Evolutionary conservation across 1,140 invertebrate species (phyloP).

Genomic region (Monomorium pharaonis): DNA sequence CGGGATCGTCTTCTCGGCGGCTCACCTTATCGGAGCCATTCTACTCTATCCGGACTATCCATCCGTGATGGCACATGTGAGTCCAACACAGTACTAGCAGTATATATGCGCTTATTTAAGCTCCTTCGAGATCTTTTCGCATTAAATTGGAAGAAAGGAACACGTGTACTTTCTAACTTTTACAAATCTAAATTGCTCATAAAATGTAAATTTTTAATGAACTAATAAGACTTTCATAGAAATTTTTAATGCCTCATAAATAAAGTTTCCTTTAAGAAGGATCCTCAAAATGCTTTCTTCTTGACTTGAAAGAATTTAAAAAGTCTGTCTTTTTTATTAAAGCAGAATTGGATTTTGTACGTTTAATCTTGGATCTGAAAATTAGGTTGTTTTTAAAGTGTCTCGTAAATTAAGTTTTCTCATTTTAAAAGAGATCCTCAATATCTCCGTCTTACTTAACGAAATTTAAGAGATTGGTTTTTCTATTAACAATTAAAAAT

Average conservation of each 20-base stretch:
- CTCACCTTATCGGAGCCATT: constrained; percentile 87
- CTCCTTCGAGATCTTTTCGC: not conserved
- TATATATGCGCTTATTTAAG: not conserved
- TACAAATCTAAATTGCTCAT: not conserved
- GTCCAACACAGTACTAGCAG: constrained; percentile 46
- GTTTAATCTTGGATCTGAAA: too few species aligned
- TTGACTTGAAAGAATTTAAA: too few species aligned
- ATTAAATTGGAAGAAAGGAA: not conserved
- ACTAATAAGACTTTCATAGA: not conserved
- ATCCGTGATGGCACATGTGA: constrained; percentile 80
- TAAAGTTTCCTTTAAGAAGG: not conserved
- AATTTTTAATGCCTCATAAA: not conserved
- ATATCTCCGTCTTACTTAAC: not conserved
- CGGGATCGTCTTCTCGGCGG: constrained; percentile 88
- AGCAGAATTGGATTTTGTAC: too few species aligned
- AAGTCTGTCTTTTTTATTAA: too few species aligned
- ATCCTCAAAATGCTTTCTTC: not conserved
- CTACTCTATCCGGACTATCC: constrained; percentile 80
- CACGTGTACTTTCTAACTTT: not conserved
- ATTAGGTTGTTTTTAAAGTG: not conserved
- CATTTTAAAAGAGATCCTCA: not conserved
- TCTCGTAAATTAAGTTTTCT: not conserved
- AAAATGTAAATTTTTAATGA: not conserved
- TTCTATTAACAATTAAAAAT: not conserved
- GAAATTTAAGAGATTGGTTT: not conserved